These are phyloP conservation scores for Enteromius treurensis DNA, from an alignment of 2,797 vertebrate genomes.

Conservation along the genomic window DNA sequence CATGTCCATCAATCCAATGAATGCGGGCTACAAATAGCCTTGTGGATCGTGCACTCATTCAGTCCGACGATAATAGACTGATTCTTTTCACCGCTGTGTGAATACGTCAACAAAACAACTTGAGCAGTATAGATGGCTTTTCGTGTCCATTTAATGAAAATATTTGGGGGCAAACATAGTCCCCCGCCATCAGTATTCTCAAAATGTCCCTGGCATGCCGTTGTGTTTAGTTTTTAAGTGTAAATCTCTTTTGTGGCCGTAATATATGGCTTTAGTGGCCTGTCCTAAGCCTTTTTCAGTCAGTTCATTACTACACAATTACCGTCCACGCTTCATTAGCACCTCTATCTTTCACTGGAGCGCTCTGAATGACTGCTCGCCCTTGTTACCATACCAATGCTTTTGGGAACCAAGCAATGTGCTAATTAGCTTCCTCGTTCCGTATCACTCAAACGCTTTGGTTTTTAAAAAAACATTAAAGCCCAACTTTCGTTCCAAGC, in stretches of 20 bases:
- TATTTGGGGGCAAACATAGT: constrained; percentile 78
- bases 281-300: constrained; percentile 95
- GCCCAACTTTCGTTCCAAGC: constrained; percentile 14
- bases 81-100: constrained; percentile 80
- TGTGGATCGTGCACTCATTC: constrained; percentile 69
- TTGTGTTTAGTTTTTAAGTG: constrained; percentile 91
- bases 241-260: constrained; percentile 89
- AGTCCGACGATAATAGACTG: constrained; percentile 79
- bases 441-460: constrained; percentile 76
- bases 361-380: constrained; percentile 80
- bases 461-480: constrained; percentile 62
- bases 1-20: constrained; percentile 58
- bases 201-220: constrained; percentile 77
- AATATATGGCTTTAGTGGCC: constrained; percentile 92
- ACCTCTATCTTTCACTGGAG: constrained; percentile 85
- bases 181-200: constrained; percentile 84
- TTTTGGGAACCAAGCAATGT: constrained; percentile 83
- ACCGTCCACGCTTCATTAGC: constrained; percentile 97
- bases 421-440: constrained; percentile 87
- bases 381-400: constrained; percentile 89
- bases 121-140: constrained; percentile 86
- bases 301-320: constrained; percentile 99
- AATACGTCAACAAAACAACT: constrained; percentile 85
- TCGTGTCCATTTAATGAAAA: constrained; percentile 89
- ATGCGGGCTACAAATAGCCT: constrained; percentile 52